Base-by-base conservation (phyloP, 2,888 invertebrate genomes). In the Xestoiulus laeticollis region DNA sequence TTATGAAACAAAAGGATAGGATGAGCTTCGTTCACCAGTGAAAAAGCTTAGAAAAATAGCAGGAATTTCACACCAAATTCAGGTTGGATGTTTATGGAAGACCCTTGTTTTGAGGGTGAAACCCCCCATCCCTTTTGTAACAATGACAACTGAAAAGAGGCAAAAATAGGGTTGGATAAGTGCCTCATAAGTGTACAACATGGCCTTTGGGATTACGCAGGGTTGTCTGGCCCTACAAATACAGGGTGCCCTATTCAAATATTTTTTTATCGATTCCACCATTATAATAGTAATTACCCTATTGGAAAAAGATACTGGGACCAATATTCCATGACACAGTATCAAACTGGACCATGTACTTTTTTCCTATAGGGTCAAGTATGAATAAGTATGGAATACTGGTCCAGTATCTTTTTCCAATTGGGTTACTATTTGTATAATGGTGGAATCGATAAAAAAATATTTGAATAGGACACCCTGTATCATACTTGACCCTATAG, bases 161-260 rank as follows among this genome's bases (percentile, higher is more conserved):
- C 59, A 22, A 22, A 22, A 68, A 22, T 68, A 68, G 59, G 22
- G 59, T 12, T 22, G 59, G 59, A 5, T 68, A 68, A 68, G 59
- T 68, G 59, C 59, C 59, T 68, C 59, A 68, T 68, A 68, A 68
- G 59, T 68, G 59, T 22, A 26, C 59, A 22, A 68, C 59, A 68
- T 68, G 59, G 59, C 59, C 59, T 68, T 68, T 68, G 59, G 59
- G 59, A 68, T 68, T 68, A 68, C 59, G 22, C 10, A 10, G 16
- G 22, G 22, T 68, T 68, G 59, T 68, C 22, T 68, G 10, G 59
- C 22, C 22, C 22, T 19, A n/a, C 19, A 0, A 59, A 68, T 68
- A 68, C 59, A 68, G 59, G 59, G 59, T 68, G 59, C 14, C 48
- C 59, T 19, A 8, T 38, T 38, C n/a, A n/a, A n/a, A n/a, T n/a